Base-by-base conservation (phyloP, 2,113 vertebrate species). In the Burhinus bistriatus region DNA sequence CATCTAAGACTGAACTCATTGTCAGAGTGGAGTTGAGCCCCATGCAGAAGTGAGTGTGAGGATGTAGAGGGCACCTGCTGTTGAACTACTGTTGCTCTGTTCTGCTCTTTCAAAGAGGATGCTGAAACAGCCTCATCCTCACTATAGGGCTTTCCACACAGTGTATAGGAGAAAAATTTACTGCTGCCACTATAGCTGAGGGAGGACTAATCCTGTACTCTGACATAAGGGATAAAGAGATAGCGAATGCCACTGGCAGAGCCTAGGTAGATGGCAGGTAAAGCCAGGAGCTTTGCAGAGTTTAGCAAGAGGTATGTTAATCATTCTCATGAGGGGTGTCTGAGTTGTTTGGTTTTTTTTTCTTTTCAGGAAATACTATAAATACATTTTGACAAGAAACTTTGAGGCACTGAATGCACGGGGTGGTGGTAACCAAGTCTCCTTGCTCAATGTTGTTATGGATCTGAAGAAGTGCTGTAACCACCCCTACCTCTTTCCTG, bases 391-490 rank as follows among this genome's bases (percentile, higher is more conserved):
- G 71, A 99, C 99, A 9, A 98, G 99, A 51, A 99, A 99, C 97
- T 99, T 99, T 55, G 99, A 99, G 79, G 99, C 99, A 18, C 98
- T 99, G 96, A 99, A 99, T 97, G 99, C 99, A 62, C 99, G 99
- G 12, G 99, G 99, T 68, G 99, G 99, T 69, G 99, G 99, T 91
- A 99, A 99, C 98, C 99, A 99, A 96, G 99, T 99, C 16, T 99
- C 99, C 51, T 97, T 99, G 87, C 98, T 99, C 45, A 99, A 99
- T 20, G 99, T 99, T 93, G 99, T 99, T 94, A 99, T 99, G 99
- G 99, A 99, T 97, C 98, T 99, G 75, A 99, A 99, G 97, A 99
- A 99, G 96, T 99, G 99, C 97, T 99, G 99, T 97, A 99, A 99
- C 94, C 99, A 99, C 93, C 99, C 99, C 17, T 99, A 99, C 97